Base-by-base conservation (phyloP, 1,140 invertebrate genomes). In the Rhyzopertha dominica region DNA sequence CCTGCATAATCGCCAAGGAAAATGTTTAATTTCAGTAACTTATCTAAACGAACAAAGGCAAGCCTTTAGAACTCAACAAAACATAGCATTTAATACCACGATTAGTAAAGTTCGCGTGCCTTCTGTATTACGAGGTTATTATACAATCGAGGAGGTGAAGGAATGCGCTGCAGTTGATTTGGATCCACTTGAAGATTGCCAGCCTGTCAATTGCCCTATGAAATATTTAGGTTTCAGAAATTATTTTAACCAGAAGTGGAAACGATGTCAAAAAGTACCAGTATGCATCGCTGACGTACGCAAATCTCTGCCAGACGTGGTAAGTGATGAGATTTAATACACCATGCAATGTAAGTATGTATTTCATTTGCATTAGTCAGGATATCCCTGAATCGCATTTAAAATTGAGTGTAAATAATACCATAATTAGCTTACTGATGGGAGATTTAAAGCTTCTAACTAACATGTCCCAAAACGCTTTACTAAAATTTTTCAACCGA, bases 151-250 rank as follows among this genome's bases (percentile, higher is more conserved):
- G 19, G 59, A 65, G 32, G 47, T 64, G 20, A 63, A 51, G 19
- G 44, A 49, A 17, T 78, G 75, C 47, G 40, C 51, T 7, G 59
- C 64, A 14, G 43, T 58, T 14, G 75, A 77, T 51, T 58, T 71
- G 47, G 71, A 76, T 49, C 65, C 70, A 4, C 51, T 75, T 12
- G 70, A 76, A 44, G 53, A 67, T n/a, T 78, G 74, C 53, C 49
- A 58, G 12, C 70, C 72, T 20, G 72, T 76, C 0, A 59, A 74
- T 35, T 78, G 75, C 54, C 68, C 71, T n/a, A 59, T 60, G 24
- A 70, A 72, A 59, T 77, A 77, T 46, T 68, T 71, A 39, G 72
- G 69, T 4, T 59, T 51, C 14, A 66, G 65, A 30, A 65, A 69
- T 24, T 71, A 67, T 56, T 74, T 59, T 51, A 66, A 67, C 53